phyloP scores from a whole-genome alignment of 2,888 invertebrate species.

The Rhagium mordax region DNA sequence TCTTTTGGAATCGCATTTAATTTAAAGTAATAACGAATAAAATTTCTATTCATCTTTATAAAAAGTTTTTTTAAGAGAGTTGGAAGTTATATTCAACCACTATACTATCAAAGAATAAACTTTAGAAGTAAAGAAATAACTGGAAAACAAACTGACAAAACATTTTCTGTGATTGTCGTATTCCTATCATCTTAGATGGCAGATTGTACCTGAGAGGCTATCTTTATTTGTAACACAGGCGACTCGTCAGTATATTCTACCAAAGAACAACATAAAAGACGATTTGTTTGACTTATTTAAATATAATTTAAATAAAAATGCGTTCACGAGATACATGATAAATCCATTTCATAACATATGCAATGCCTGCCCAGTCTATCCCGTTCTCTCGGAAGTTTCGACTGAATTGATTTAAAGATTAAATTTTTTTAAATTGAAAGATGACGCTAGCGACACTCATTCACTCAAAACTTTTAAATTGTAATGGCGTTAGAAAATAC shows the following conservation, averaged over 20 bases:
- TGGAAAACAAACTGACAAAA: conserved; percentile 46
- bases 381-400: too few species aligned
- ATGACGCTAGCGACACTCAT: too few species aligned
- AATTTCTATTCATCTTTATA: conserved; percentile 43
- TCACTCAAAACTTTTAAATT: too few species aligned
- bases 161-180: conserved; percentile 49
- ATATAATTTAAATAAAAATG: too few species aligned
- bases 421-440: too few species aligned
- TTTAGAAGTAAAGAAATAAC: conserved; percentile 44
- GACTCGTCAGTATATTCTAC: conserved; percentile 20
- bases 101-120: conserved; percentile 44
- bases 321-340: too few species aligned
- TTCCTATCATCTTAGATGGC: conserved; percentile 42
- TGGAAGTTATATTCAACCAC: conserved; percentile 37
- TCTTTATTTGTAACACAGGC: conserved; percentile 39
- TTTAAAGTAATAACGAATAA: conserved; percentile 45
- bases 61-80: conserved; percentile 36
- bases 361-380: too few species aligned
- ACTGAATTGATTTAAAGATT: too few species aligned
- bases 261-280: conserved; percentile 21
- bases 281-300: too few species aligned
- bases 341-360: too few species aligned
- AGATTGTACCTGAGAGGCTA: conserved; percentile 49
- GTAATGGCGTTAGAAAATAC: too few species aligned
- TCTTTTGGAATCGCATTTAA: conserved; percentile 38